A percentile compares a stretch with the other conserved stretches of the same genome.
Evolutionary conservation across 2,888 invertebrate genomes (phyloP).

Genomic region (Xestia c-nigrum): DNA sequence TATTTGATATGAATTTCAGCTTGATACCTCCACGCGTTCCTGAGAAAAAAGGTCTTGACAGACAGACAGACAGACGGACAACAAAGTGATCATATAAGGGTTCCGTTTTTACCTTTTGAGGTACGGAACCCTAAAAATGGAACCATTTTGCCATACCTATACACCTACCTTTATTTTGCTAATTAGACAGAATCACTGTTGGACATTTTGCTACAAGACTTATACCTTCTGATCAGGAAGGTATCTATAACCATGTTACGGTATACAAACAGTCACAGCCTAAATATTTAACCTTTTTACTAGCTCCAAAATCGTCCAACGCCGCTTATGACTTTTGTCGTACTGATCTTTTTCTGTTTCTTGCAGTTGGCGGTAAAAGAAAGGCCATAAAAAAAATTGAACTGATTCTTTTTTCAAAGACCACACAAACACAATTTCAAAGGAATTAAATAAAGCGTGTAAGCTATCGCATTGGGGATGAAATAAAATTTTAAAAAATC

Average conservation of each 20-base stretch:
- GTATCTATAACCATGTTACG: neutral
- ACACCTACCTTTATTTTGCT: too few species aligned
- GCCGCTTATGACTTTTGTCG: neutral
- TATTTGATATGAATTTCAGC: too few species aligned
- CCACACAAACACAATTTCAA: slow-evolving; percentile 11
- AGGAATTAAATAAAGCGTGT: slow-evolving; percentile 23
- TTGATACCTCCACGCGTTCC: too few species aligned
- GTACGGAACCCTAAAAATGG: too few species aligned
- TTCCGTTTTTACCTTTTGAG: too few species aligned
- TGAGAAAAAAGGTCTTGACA: too few species aligned
- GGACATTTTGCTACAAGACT: too few species aligned
- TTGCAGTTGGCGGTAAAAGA: neutral
- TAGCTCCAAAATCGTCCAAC: neutral
- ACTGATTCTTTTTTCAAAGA: slow-evolving; percentile 2
- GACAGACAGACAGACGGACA: too few species aligned
- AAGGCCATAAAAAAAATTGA: neutral
- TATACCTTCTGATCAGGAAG: too few species aligned
- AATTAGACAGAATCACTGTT: too few species aligned
- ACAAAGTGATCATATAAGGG: too few species aligned
- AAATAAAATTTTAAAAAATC: slow-evolving; percentile 29
- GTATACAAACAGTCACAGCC: neutral
- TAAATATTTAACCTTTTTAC: neutral
- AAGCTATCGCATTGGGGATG: slow-evolving; percentile 19
- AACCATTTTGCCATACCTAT: too few species aligned
- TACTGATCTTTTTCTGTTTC: neutral